A percentile compares a stretch with the other conserved stretches of the same genome.
Conservation (phyloP, 2,888 invertebrate species). For the Epinotia ramella region DNA sequence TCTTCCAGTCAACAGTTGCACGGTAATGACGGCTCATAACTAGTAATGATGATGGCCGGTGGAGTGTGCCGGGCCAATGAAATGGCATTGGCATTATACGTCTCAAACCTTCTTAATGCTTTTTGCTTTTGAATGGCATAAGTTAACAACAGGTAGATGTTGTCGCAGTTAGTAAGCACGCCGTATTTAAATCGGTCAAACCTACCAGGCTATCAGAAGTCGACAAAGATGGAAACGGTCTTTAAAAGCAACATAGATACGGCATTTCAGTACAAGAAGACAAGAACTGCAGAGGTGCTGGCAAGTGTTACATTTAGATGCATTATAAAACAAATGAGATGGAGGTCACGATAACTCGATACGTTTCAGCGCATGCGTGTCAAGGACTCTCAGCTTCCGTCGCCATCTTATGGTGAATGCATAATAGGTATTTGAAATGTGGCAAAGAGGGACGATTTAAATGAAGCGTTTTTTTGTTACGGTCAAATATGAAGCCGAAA, state of each 20-base stretch:
- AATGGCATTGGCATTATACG: constrained; percentile 37
- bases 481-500: too few relatives aligned
- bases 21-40: constrained; percentile 48
- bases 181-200: constrained; percentile 12
- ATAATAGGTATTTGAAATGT: background rate
- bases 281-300: constrained; percentile 1
- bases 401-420: constrained; percentile 17
- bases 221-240: background rate
- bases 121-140: constrained; percentile 2
- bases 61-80: constrained; percentile 35
- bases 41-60: constrained; percentile 47
- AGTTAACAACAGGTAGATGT: constrained; percentile 15
- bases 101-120: background rate
- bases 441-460: too few relatives aligned
- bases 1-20: constrained; percentile 48
- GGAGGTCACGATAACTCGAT: constrained; percentile 24
- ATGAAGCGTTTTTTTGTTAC: too few relatives aligned
- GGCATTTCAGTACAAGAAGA: background rate
- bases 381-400: constrained; percentile 17
- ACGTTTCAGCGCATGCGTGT: constrained; percentile 21
- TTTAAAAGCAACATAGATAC: background rate
- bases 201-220: background rate
- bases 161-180: constrained; percentile 21
- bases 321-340: constrained; percentile 29
- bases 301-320: constrained; percentile 10